phyloP scores from a whole-genome alignment of 2,113 vertebrate genomes.

The Porphyrio hochstetteri region DNA sequence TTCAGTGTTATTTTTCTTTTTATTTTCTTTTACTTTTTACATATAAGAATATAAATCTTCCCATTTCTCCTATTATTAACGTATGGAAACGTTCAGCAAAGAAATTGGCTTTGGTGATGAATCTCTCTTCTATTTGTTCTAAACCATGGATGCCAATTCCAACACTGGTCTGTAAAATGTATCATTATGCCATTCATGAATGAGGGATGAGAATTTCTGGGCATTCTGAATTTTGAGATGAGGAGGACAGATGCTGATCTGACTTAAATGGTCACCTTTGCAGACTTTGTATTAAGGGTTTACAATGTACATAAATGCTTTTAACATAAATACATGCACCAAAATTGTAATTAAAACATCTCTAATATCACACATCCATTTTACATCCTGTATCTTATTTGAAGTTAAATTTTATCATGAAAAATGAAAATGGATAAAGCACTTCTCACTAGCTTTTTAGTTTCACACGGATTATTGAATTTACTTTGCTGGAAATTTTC shows the following conservation, averaged over 20 bases:
- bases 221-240: background rate
- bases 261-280: background rate
- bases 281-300: background rate
- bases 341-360: background rate
- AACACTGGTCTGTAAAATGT: background rate
- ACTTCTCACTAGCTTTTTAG: background rate
- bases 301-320: background rate
- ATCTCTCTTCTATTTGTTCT: background rate
- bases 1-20: background rate
- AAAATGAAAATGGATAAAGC: background rate
- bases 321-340: background rate
- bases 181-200: rapidly evolving
- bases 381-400: background rate
- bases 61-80: background rate
- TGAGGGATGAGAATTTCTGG: background rate
- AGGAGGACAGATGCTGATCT: background rate
- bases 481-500: background rate
- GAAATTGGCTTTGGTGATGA: background rate
- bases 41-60: background rate
- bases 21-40: background rate
- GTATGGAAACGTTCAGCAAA: background rate
- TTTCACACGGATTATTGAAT: background rate
- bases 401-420: background rate
- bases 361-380: background rate
- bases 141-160: background rate